phyloP scores from a whole-genome alignment of 2,888 invertebrate genomes.

The Malthinus flaveolus region DNA sequence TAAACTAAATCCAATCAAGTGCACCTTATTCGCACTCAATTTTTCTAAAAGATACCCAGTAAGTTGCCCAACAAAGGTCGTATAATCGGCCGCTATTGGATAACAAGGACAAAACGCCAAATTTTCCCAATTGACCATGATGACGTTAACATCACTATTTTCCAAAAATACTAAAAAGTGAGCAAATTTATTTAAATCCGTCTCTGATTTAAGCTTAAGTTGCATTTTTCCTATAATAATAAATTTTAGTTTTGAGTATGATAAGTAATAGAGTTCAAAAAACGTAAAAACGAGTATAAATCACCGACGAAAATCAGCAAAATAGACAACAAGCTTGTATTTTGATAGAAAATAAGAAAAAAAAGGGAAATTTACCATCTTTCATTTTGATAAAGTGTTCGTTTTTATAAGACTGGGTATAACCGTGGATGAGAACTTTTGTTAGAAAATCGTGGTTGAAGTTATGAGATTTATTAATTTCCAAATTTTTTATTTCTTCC shows the following conservation, averaged over 20 bases:
- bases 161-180: slow-evolving; percentile 11
- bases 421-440: slow-evolving; percentile 27
- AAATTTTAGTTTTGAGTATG: neutral
- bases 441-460: slow-evolving; percentile 19
- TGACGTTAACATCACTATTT: slow-evolving; percentile 11
- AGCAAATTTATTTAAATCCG: no score
- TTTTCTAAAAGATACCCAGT: slow-evolving; percentile 19
- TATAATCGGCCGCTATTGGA: slow-evolving; percentile 22
- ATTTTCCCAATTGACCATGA: slow-evolving; percentile 26
- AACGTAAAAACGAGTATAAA: slow-evolving; percentile 10
- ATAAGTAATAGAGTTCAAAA: slow-evolving; percentile 7
- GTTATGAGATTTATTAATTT: slow-evolving; percentile 8
- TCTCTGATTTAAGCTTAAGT: no score
- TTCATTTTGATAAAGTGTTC: slow-evolving; percentile 24
- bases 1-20: slow-evolving; percentile 25
- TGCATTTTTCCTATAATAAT: no score
- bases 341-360: neutral
- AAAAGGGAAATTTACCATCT: slow-evolving; percentile 23
- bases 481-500: slow-evolving; percentile 17
- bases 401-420: slow-evolving; percentile 24
- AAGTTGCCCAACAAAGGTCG: slow-evolving; percentile 22
- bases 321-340: slow-evolving; percentile 7
- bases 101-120: slow-evolving; percentile 18
- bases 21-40: slow-evolving; percentile 12
- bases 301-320: slow-evolving; percentile 3